Percentiles rank a stretch among this genome's conserved stretches.
These are phyloP conservation scores for Lindbergichthys nudifrons DNA, from an alignment of 2,797 vertebrate species.

Conservation along the genomic window DNA sequence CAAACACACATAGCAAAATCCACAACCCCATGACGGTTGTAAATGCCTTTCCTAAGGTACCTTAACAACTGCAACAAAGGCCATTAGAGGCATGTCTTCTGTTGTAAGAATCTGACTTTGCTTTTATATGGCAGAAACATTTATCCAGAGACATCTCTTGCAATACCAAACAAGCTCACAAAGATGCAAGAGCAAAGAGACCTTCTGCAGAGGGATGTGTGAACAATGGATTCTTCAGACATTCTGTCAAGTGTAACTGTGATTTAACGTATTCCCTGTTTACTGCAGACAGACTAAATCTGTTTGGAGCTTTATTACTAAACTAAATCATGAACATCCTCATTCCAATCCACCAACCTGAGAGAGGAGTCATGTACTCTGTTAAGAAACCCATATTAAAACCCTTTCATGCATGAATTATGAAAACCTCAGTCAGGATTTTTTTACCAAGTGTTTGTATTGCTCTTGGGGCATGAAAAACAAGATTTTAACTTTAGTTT, in stretches of 20 bases:
- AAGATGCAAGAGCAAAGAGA: neutral
- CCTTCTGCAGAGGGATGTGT: slow-evolving; percentile 33
- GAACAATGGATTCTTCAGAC: neutral
- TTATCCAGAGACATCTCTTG: slow-evolving; percentile 1
- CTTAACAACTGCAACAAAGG: slow-evolving; percentile 32
- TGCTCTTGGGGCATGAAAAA: too few species aligned
- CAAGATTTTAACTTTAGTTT: too few species aligned
- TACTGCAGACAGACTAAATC: neutral
- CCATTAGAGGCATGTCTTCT: slow-evolving; percentile 8
- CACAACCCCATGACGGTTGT: slow-evolving; percentile 9
- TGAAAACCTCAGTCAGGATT: too few species aligned
- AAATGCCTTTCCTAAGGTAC: slow-evolving; percentile 20
- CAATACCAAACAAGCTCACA: neutral
- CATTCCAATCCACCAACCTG: neutral
- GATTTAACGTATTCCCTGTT: neutral
- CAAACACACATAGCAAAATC: too few species aligned
- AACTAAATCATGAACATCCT: neutral
- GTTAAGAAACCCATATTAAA: neutral
- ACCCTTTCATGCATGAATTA: too few species aligned
- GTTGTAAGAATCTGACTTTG: neutral
- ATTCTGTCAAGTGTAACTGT: neutral
- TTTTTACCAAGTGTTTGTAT: too few species aligned
- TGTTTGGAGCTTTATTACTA: too few species aligned
- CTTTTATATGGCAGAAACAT: slow-evolving; percentile 18
- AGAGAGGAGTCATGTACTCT: slow-evolving; percentile 1